phyloP scores from a whole-genome alignment of 2,113 vertebrate species.

The Carassius gibelio region DNA sequence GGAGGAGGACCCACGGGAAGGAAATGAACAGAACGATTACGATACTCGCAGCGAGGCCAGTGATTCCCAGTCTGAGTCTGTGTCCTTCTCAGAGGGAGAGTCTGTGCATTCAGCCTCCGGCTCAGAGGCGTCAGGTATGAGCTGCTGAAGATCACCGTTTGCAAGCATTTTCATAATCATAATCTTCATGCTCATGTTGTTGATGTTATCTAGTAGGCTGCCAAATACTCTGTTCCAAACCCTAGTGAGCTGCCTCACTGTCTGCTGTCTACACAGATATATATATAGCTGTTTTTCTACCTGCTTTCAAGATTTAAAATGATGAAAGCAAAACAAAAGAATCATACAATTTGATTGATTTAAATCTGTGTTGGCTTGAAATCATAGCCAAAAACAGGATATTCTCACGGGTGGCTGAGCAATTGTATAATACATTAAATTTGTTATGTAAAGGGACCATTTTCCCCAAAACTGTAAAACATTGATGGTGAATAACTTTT shows the following conservation, averaged over 20 bases:
- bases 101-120: conserved; percentile 81
- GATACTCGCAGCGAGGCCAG: conserved; percentile 96
- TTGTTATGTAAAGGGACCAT: too few relatives aligned
- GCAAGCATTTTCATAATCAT: not conserved
- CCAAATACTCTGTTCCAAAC: not conserved
- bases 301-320: too few relatives aligned
- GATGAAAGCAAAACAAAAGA: too few relatives aligned
- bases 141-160: not conserved
- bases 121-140: conserved; percentile 89
- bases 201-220: not conserved
- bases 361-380: too few relatives aligned
- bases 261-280: not conserved
- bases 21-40: conserved; percentile 84
- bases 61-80: conserved; percentile 92
- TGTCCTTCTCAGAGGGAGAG: conserved; percentile 91
- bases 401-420: too few relatives aligned
- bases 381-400: too few relatives aligned
- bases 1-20: conserved; percentile 83
- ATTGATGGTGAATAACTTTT: too few relatives aligned
- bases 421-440: too few relatives aligned
- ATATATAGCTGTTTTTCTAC: too few relatives aligned
- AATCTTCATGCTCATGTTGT: not conserved
- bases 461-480: too few relatives aligned
- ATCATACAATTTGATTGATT: too few relatives aligned
- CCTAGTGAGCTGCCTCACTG: not conserved